Base-by-base conservation (phyloP, 35 echinoderm and acorn worm species). In the Stichopus chloronotus region DNA sequence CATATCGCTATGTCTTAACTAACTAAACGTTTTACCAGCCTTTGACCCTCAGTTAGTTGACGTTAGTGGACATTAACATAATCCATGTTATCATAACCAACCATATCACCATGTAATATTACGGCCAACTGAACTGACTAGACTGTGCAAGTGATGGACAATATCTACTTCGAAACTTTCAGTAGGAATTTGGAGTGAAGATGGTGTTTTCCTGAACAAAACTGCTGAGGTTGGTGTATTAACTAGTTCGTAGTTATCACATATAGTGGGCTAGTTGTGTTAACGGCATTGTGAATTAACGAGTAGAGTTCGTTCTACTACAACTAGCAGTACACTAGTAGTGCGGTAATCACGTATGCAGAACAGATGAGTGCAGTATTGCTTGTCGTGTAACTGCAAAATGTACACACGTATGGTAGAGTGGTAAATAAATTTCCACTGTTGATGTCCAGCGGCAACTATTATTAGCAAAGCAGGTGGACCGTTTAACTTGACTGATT, bases 51-150 rank as follows among this genome's bases (percentile, higher is more conserved):
- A 53, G 82, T 85, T 85, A 85, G 82, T 85, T 85, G 82, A 85
- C 82, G 82, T 85, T 85, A 85, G 82, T 85, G 82, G 82, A 85
- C 57, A 93, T 93, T 93, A 93, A 93, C 92, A 93, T 93, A 93
- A 93, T 93, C 92, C 92, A 93, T 93, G 92, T 93, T 93, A 87
- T 87, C 92, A 93, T 87, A 93, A 85, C 82, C 82, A 85, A 85
- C 82, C 82, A 59, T 85, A 85, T 85, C 82, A 85, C 82, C 82
- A 85, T 85, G 82, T 85, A 85, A 85, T 85, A 85, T 85, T n/a
- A 85, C 57, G 82, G 57, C 82, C 53, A 85, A 85, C 82, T 85
- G 54, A 85, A 85, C 82, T 85, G 82, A 85, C 82, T 85, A 85
- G 57, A 85, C 58, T 85, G 82, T 9, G 58, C 17, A 56, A 25